Conservation (phyloP, 2,888 invertebrate genomes). For the Saturnia pavonia region DNA sequence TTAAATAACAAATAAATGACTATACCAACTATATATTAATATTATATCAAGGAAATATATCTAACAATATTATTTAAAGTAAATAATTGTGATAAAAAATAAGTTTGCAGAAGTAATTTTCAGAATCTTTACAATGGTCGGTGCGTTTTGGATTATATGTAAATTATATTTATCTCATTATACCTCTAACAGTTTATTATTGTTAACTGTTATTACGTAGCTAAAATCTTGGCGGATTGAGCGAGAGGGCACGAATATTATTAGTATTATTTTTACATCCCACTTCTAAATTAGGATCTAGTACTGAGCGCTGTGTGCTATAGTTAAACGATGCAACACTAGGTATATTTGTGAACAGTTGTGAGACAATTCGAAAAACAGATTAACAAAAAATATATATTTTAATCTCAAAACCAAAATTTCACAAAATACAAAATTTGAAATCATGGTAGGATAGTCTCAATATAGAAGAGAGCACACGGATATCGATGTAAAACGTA, state of each 20-base stretch:
- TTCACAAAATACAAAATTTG: too few species aligned
- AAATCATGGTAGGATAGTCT: too few species aligned
- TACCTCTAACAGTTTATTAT: conserved; percentile 72
- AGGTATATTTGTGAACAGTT: too few species aligned
- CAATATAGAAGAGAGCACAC: too few species aligned
- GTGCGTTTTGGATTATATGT: conserved; percentile 65
- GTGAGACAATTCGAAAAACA: too few species aligned
- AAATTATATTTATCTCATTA: conserved; percentile 36
- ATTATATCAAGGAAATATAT: neutral
- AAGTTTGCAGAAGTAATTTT: conserved; percentile 59
- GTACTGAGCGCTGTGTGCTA: too few species aligned
- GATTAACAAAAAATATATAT: too few species aligned
- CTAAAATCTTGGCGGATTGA: conserved; percentile 31
- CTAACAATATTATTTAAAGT: neutral
- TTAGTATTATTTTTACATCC: neutral
- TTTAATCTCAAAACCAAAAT: too few species aligned
- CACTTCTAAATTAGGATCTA: neutral
- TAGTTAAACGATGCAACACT: too few species aligned
- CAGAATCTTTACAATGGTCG: conserved; percentile 70
- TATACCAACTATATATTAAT: neutral
- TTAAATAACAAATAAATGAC: neutral
- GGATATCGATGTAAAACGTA: too few species aligned
- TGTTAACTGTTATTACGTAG: conserved; percentile 67
- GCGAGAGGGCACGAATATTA: conserved; percentile 17
- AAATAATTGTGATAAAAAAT: conserved; percentile 58